phyloP scores from a whole-genome alignment of 2,113 vertebrate genomes.

The Gasterosteus aculeatus region DNA sequence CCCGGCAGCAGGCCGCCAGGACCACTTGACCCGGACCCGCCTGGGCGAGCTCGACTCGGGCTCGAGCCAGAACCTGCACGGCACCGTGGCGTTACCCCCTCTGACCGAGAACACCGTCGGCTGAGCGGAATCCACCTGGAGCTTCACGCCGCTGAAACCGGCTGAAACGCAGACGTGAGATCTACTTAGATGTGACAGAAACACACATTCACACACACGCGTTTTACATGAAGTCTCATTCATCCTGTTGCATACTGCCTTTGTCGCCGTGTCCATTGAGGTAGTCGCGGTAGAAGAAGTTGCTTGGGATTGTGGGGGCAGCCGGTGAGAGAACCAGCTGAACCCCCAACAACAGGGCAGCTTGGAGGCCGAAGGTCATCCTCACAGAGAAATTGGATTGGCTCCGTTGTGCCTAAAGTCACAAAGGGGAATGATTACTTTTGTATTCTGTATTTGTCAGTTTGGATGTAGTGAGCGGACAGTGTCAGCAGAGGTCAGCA shows the following conservation, averaged over 20 bases:
- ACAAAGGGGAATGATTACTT: background rate
- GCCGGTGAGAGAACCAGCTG: slow-evolving; percentile 33
- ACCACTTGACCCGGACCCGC: slow-evolving; percentile 88
- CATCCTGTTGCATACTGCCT: slow-evolving; percentile 64
- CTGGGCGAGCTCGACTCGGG: slow-evolving; percentile 65
- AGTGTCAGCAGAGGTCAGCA: slow-evolving; percentile 21
- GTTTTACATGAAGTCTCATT: background rate
- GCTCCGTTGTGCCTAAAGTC: background rate
- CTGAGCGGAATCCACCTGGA: slow-evolving; percentile 82
- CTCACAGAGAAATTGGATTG: background rate
- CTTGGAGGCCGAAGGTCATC: slow-evolving; percentile 38
- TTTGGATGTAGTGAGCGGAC: background rate
- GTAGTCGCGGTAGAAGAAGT: slow-evolving; percentile 85
- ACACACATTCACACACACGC: too few species aligned
- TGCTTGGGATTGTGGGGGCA: slow-evolving; percentile 75
- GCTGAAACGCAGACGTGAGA: slow-evolving; percentile 34
- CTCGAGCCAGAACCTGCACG: slow-evolving; percentile 83
- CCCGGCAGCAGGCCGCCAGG: slow-evolving; percentile 81
- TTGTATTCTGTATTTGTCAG: background rate
- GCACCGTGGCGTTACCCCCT: slow-evolving; percentile 82
- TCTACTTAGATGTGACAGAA: background rate
- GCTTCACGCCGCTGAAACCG: slow-evolving; percentile 78
- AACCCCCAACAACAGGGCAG: slow-evolving; percentile 65
- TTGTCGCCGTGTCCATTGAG: slow-evolving; percentile 68
- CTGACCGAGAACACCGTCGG: slow-evolving; percentile 77